Percentiles rank a stretch among this genome's conserved stretches.
Evolutionary conservation across 2,113 vertebrate genomes (phyloP).

Genomic region (Hepsetus odoe): DNA sequence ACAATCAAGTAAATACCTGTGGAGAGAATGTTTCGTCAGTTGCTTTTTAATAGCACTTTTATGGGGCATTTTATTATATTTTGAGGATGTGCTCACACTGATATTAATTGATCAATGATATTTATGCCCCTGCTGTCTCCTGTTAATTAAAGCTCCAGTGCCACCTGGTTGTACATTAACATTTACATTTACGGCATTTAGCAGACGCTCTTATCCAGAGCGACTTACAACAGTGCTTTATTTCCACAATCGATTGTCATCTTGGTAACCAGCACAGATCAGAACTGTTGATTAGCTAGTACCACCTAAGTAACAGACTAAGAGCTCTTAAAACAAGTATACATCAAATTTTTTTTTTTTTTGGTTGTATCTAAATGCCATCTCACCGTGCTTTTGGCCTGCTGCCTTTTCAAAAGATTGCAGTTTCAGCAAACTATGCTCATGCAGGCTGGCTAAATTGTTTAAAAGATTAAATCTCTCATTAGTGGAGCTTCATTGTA

Average conservation of each 20-base stretch:
- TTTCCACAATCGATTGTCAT: too few species aligned
- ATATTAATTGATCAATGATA: slow-evolving; percentile 62
- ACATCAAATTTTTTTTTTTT: too few species aligned
- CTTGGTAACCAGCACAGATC: too few species aligned
- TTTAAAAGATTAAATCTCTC: slow-evolving; percentile 21
- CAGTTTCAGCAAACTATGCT: slow-evolving; percentile 42
- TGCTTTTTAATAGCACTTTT: background rate
- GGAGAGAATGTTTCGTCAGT: background rate
- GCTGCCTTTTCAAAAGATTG: slow-evolving; percentile 60
- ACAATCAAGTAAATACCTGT: background rate
- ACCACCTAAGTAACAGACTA: too few species aligned
- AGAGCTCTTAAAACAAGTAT: too few species aligned
- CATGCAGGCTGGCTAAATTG: background rate
- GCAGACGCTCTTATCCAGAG: too few species aligned
- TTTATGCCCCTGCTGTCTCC: slow-evolving; percentile 65
- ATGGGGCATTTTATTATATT: background rate
- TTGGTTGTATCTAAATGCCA: slow-evolving; percentile 70
- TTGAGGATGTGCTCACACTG: slow-evolving; percentile 6
- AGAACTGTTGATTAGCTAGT: too few species aligned
- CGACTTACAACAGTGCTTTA: too few species aligned
- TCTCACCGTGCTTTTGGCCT: slow-evolving; percentile 61
- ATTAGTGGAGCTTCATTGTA: background rate
- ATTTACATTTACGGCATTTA: too few species aligned
- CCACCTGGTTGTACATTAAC: slow-evolving; percentile 60
- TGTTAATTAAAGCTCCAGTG: slow-evolving; percentile 72